These are phyloP conservation scores for Carabus problematicus DNA, from an alignment of 2,888 invertebrate species.

Conservation along the genomic window DNA sequence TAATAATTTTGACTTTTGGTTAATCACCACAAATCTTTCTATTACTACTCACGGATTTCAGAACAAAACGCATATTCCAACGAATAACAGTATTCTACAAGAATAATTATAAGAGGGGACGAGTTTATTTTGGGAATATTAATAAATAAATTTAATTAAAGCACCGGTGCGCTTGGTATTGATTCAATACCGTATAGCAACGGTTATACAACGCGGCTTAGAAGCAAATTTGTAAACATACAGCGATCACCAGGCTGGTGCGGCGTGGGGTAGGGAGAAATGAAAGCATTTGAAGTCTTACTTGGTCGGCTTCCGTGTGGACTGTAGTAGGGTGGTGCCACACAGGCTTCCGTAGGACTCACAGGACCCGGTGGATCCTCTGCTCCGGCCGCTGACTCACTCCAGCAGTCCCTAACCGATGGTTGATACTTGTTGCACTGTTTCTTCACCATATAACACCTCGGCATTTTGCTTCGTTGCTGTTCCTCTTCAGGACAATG, in stretches of 20 bases:
- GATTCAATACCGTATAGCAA: too few species aligned
- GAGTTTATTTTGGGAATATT: too few species aligned
- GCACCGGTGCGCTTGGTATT: too few species aligned
- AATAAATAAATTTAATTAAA: too few species aligned
- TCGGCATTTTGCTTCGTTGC: constrained; percentile 66
- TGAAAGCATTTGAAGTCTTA: constrained; percentile 41
- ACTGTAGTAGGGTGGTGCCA: constrained; percentile 68
- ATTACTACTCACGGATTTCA: too few species aligned
- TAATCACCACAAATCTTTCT: too few species aligned
- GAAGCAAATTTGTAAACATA: too few species aligned
- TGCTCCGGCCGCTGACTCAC: constrained; percentile 56
- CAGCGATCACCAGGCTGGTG: constrained; percentile 24
- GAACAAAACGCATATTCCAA: too few species aligned
- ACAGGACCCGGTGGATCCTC: constrained; percentile 57
- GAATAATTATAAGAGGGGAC: too few species aligned
- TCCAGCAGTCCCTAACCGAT: constrained; percentile 60
- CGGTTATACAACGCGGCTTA: too few species aligned
- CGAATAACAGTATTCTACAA: too few species aligned
- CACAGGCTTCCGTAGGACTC: constrained; percentile 68
- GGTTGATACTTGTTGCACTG: constrained; percentile 63
- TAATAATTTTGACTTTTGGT: too few species aligned
- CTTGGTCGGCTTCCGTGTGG: constrained; percentile 57
- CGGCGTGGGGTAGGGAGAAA: background rate
- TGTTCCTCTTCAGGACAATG: background rate
- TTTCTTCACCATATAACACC: constrained; percentile 80